Evolutionary conservation across 2,888 invertebrate genomes (phyloP).

Genomic region (Parnassius smintheus): DNA sequence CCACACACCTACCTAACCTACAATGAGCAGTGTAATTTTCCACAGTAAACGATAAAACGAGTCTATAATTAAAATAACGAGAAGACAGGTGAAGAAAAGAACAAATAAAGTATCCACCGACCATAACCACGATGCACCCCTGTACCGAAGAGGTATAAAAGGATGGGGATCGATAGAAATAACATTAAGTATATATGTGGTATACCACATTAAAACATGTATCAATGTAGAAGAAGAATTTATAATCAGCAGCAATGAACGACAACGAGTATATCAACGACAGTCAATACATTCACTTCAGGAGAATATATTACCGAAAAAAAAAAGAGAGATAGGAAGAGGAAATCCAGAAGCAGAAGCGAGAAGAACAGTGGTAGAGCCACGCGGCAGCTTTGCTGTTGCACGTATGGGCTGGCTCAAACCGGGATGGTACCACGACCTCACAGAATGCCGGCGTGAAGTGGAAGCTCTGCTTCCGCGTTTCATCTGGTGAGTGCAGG

Average conservation of each 20-base stretch:
- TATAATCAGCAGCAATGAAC: background rate
- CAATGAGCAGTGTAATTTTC: background rate
- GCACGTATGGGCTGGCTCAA: no score
- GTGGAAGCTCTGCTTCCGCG: no score
- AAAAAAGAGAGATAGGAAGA: background rate
- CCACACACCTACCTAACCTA: background rate
- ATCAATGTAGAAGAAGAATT: background rate
- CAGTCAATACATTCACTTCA: background rate
- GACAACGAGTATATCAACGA: background rate
- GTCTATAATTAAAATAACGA: background rate
- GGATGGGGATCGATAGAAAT: background rate
- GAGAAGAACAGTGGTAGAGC: no score
- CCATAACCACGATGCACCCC: background rate
- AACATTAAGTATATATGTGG: background rate
- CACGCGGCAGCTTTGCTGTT: no score
- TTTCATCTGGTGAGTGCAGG: no score
- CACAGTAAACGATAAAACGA: background rate
- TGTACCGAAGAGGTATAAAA: background rate
- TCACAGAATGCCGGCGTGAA: no score
- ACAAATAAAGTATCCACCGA: no score
- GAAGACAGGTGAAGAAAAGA: background rate
- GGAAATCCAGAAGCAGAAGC: background rate
- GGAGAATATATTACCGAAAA: background rate
- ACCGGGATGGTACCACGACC: no score
- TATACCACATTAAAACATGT: background rate